phyloP scores from a whole-genome alignment of 2,888 invertebrate genomes.

The Sabatieria punctata region DNA sequence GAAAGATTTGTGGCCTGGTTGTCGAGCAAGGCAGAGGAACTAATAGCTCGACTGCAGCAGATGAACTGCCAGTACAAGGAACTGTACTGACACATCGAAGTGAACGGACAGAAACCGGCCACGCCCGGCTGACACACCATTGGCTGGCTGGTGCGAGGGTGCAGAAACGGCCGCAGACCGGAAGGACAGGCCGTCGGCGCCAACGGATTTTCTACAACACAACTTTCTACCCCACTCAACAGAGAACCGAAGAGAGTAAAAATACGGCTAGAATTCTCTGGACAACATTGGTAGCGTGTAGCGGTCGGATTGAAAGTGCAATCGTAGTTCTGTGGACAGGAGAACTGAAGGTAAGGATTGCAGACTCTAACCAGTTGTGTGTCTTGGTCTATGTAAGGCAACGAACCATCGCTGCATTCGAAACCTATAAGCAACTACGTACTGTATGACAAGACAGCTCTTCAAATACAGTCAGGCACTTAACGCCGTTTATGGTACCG shows the following conservation, averaged over 20 bases:
- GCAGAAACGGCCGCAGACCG: slow-evolving; percentile 7
- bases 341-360: slow-evolving; percentile 9
- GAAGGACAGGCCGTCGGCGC: slow-evolving; percentile 9
- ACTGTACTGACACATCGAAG: slow-evolving; percentile 7
- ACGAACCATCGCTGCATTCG: not conserved
- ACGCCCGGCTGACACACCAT: slow-evolving; percentile 12
- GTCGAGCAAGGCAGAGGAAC: no score
- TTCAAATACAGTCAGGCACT: no score
- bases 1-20: no score
- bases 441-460: no score
- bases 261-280: no score
- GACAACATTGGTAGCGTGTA: slow-evolving; percentile 9
- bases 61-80: slow-evolving; percentile 11
- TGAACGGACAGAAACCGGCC: slow-evolving; percentile 8
- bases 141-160: slow-evolving; percentile 9
- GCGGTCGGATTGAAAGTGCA: slow-evolving; percentile 8
- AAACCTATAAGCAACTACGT: not conserved
- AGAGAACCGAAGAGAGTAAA: no score
- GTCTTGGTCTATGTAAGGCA: not conserved
- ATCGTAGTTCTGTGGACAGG: slow-evolving; percentile 8
- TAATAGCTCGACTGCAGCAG: slow-evolving; percentile 7
- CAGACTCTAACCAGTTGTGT: slow-evolving; percentile 5
- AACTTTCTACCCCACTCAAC: no score
- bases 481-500: no score
- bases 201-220: no score